phyloP scores from a whole-genome alignment of 2,797 vertebrate species.

The Alectoris magna region DNA sequence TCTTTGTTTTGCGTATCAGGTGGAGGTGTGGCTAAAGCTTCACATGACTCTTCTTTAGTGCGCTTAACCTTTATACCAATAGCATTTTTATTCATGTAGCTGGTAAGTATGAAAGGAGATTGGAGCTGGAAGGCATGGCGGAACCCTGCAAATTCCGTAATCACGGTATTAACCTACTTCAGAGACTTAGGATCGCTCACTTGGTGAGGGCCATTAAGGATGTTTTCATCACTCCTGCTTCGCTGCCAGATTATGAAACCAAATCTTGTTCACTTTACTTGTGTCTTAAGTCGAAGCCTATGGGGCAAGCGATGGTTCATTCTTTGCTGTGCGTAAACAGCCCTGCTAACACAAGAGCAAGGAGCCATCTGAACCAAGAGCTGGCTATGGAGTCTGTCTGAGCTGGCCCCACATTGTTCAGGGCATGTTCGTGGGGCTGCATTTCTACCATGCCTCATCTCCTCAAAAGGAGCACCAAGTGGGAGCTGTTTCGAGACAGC shows the following conservation, averaged over 20 bases:
- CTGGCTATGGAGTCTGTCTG: background rate
- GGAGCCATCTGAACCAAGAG: background rate
- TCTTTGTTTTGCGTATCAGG: background rate
- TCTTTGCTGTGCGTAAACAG: background rate
- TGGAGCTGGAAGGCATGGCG: slow-evolving; percentile 16
- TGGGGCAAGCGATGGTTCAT: background rate
- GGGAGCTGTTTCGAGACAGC: background rate
- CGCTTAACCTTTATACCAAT: slow-evolving; percentile 42
- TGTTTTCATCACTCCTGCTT: background rate
- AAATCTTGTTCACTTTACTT: background rate
- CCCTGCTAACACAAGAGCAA: background rate
- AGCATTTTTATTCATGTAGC: slow-evolving; percentile 33
- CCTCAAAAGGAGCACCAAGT: background rate
- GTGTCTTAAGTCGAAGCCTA: background rate
- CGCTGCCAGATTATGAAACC: background rate
- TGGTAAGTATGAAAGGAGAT: slow-evolving; percentile 16
- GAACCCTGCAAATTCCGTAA: slow-evolving; percentile 43
- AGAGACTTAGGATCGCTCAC: background rate
- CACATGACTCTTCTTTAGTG: background rate
- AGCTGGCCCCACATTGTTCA: background rate
- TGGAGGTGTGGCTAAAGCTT: slow-evolving; percentile 33
- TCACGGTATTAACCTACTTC: slow-evolving; percentile 51
- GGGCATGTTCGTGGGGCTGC: accelerated
- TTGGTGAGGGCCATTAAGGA: background rate
- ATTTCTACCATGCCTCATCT: background rate